Evolutionary conservation across 2,888 invertebrate species (phyloP).

Genomic region (Aspidapion aeneum): DNA sequence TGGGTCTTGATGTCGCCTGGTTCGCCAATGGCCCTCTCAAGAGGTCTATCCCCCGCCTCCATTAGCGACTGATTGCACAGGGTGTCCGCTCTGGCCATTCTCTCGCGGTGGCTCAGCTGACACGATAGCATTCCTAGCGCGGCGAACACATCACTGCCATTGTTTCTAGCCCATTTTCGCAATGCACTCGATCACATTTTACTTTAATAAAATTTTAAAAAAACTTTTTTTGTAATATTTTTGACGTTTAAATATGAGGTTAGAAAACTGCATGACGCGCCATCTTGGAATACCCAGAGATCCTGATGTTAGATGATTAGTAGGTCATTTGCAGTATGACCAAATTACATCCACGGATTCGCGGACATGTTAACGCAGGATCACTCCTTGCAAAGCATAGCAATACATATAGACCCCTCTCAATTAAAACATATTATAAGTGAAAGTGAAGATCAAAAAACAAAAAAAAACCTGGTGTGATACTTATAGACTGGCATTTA

Average conservation of each 20-base stretch:
- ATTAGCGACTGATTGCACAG: conserved; percentile 46
- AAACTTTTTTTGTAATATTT: background rate
- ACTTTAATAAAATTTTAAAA: background rate
- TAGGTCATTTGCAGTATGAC: too few species aligned
- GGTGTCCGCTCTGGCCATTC: conserved; percentile 45
- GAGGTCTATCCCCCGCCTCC: conserved; percentile 46
- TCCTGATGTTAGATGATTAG: background rate
- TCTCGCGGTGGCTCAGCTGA: conserved; percentile 25
- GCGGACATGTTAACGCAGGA: too few species aligned
- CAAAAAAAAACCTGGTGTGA: too few species aligned
- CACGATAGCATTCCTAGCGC: conserved; percentile 41
- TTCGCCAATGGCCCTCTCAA: conserved; percentile 44
- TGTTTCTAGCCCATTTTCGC: background rate
- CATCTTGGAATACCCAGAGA: background rate
- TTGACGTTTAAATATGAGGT: background rate
- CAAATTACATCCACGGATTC: too few species aligned
- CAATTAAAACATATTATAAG: too few species aligned
- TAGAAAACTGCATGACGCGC: background rate
- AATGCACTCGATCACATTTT: background rate
- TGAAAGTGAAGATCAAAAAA: too few species aligned
- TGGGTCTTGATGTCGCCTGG: conserved; percentile 90
- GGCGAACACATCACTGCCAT: background rate
- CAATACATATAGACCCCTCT: too few species aligned
- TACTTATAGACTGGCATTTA: too few species aligned
- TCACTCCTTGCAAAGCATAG: too few species aligned